Evolutionary conservation across 1,140 invertebrate genomes (phyloP).

Genomic region (Eciton burchellii): DNA sequence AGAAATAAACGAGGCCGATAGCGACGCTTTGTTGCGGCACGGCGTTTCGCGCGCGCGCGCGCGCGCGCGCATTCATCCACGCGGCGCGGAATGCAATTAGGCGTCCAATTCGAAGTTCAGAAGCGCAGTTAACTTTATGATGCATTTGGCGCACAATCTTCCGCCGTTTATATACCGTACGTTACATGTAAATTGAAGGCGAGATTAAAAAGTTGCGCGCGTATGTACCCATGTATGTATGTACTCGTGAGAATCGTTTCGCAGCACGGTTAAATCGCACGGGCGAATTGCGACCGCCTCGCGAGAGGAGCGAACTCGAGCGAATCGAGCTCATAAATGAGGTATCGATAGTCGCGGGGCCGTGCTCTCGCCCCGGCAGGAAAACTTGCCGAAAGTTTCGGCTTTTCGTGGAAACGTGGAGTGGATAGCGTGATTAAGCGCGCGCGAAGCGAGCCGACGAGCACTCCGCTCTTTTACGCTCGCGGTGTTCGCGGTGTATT

Average conservation of each 20-base stretch:
- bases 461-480: conserved; percentile 46
- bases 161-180: conserved; percentile 42
- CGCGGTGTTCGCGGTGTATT: not conserved
- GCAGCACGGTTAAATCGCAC: conserved; percentile 11
- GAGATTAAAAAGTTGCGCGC: conserved; percentile 57
- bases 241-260: not conserved
- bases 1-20: conserved; percentile 24
- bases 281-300: conserved; percentile 29
- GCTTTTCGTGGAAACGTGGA: conserved; percentile 47
- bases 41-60: too few species aligned
- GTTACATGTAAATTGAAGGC: conserved; percentile 54
- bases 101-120: conserved; percentile 49
- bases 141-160: conserved; percentile 49
- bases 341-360: conserved; percentile 57
- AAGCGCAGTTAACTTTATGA: conserved; percentile 56
- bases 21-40: conserved; percentile 42
- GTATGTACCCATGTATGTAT: not conserved
- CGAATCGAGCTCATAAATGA: conserved; percentile 59
- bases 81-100: conserved; percentile 51
- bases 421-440: conserved; percentile 46
- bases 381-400: conserved; percentile 63
- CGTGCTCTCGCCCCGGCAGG: conserved; percentile 12
- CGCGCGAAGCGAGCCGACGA: conserved; percentile 37
- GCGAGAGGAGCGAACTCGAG: conserved; percentile 46
- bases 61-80: conserved; percentile 40